Evolutionary conservation across 2,888 invertebrate species (phyloP), one percentile per base, ranked within the genome.

Genomic region (Agrotis clavis): DNA sequence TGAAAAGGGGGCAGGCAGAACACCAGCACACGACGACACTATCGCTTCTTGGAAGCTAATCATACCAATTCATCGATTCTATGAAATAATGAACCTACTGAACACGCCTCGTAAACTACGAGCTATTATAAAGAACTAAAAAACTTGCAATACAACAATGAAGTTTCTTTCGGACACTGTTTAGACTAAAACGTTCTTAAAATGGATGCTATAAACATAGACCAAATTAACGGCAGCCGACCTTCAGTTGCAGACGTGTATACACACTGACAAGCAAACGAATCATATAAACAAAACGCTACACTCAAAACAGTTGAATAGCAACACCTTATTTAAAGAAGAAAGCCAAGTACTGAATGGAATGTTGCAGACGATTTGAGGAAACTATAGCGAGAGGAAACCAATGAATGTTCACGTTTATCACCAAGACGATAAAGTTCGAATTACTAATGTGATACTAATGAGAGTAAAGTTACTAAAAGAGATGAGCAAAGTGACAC

Each of bases 261-360:
- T 90, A 91, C 89, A 90, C 77, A 88, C 86, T 82, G 82, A 85
- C 85, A 88, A 88, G 86, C 82, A 90, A 90, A 90, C 87, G 78
- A 85, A 87, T 86, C 83, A 84, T 86, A 85, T 91, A 92, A 91
- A 93, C 90, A 91, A 79, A 85, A 86, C 78, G 77, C 74, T 84
- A 70, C 72, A 79, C 73, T 83, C 71, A 74, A 67, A 87, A 86
- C 86, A 87, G 87, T 82, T 81, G 77, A 77, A 86, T 77, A 86
- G 86, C 86, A 86, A 81, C 87, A 88, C 85, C 89, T 89, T 93
- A 92, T 94, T 92, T 91, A 87, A 88, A 93, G 90, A 92, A 88
- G 87, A 90, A 89, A 90, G 86, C 87, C 77, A 83, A 87, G 86
- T 86, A 87, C 83, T 89, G 85, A 90, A 83, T 82, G 83, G 87